phyloP scores from a whole-genome alignment of 2,797 vertebrate species.

The Apogon talboti region DNA sequence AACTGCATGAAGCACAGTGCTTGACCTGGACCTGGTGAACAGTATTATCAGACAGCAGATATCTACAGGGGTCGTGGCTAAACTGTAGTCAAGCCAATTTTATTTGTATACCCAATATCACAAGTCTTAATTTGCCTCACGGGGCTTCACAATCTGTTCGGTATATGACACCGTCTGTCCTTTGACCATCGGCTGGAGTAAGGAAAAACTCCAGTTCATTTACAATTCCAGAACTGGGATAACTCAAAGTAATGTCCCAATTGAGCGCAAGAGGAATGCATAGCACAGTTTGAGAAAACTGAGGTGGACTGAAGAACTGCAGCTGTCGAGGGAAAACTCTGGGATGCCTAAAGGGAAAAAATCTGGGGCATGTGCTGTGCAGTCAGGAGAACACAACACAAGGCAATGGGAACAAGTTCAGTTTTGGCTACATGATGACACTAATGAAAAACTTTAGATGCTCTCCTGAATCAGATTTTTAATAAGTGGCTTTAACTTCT shows the following conservation, averaged over 20 bases:
- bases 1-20: background rate
- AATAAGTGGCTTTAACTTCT: conserved; percentile 9
- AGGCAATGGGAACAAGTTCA: conserved; percentile 23
- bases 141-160: no score
- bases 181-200: no score
- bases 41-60: background rate
- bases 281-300: conserved; percentile 16
- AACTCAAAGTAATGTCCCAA: conserved; percentile 4
- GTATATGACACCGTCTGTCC: no score
- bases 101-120: no score
- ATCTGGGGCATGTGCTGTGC: conserved; percentile 61
- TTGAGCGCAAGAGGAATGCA: background rate
- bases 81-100: background rate
- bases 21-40: background rate
- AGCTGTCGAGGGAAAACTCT: conserved; percentile 33
- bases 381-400: conserved; percentile 30
- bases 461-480: conserved; percentile 13
- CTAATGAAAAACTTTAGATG: conserved; percentile 17
- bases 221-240: background rate
- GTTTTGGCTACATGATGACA: conserved; percentile 18
- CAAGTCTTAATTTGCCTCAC: no score
- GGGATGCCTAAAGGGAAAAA: conserved; percentile 37
- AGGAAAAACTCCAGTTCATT: no score
- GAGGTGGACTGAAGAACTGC: conserved; percentile 24
- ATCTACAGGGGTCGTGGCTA: background rate